phyloP scores from a whole-genome alignment of 2,797 vertebrate genomes.

The Momotus momota region DNA sequence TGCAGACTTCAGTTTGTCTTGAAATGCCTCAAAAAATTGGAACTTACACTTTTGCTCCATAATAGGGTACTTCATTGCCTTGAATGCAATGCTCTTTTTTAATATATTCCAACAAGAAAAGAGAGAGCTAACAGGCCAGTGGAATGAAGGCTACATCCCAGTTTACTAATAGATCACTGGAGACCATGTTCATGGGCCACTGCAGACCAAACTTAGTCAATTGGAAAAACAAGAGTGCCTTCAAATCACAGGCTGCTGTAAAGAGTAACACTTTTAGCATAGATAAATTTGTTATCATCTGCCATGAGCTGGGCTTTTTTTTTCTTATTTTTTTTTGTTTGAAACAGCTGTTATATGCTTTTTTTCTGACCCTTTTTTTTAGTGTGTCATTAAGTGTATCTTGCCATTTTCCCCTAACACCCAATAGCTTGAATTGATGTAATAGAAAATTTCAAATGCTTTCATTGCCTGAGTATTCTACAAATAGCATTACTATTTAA shows the following conservation, averaged over 20 bases:
- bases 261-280: slow-evolving; percentile 66
- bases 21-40: slow-evolving; percentile 85
- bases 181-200: slow-evolving; percentile 78
- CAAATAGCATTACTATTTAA: slow-evolving; percentile 29
- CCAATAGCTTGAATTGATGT: slow-evolving; percentile 11
- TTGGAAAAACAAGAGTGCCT: slow-evolving; percentile 72
- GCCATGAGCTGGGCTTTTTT: slow-evolving; percentile 11
- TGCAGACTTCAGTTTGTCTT: slow-evolving; percentile 79
- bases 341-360: slow-evolving; percentile 1
- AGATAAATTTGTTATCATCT: slow-evolving; percentile 76
- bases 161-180: slow-evolving; percentile 87
- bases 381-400: slow-evolving; percentile 1
- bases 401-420: slow-evolving; percentile 1
- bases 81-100: slow-evolving; percentile 76
- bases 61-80: slow-evolving; percentile 80
- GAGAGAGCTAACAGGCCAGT: slow-evolving; percentile 75
- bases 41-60: slow-evolving; percentile 81
- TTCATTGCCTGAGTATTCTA: slow-evolving; percentile 13
- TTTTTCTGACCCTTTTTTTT: slow-evolving; percentile 45
- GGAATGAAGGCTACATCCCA: slow-evolving; percentile 81
- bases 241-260: slow-evolving; percentile 58
- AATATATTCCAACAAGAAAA: slow-evolving; percentile 83
- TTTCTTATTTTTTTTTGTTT: background rate
- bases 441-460: slow-evolving; percentile 22
- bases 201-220: slow-evolving; percentile 76